phyloP scores from a whole-genome alignment of 2,113 vertebrate genomes.

The Odontophorus gujanensis region DNA sequence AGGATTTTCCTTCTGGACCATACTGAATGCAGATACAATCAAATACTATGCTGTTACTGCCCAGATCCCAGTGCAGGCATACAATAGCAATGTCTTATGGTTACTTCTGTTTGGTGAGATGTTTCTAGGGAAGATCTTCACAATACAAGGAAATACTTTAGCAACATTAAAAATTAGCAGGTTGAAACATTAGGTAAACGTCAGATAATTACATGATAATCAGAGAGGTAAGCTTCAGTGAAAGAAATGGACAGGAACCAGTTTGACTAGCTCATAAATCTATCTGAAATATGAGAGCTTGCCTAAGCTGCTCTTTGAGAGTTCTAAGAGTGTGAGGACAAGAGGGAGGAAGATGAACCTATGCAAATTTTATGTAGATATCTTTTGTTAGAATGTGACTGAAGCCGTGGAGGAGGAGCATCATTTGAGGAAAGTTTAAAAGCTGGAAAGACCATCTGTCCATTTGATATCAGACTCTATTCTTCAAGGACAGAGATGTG shows the following conservation, averaged over 20 bases:
- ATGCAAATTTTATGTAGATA: constrained; percentile 65
- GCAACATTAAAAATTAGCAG: neutral
- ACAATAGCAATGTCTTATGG: neutral
- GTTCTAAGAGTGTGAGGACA: constrained; percentile 33
- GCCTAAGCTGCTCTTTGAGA: neutral
- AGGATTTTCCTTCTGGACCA: neutral
- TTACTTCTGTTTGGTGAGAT: neutral
- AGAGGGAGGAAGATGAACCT: neutral
- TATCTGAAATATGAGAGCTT: constrained; percentile 44
- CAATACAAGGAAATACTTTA: neutral
- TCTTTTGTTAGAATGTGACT: neutral
- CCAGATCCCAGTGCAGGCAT: neutral
- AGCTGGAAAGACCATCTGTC: neutral
- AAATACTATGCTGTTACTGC: neutral
- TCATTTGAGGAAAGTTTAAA: constrained; percentile 1
- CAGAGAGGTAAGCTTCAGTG: neutral
- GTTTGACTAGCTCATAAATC: constrained; percentile 22
- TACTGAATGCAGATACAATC: neutral
- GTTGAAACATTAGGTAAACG: neutral
- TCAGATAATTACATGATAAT: neutral
- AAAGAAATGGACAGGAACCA: constrained; percentile 11
- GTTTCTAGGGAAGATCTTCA: neutral
- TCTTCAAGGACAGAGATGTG: neutral
- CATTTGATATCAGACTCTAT: neutral
- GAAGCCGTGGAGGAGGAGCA: constrained; percentile 2